Base-by-base conservation (phyloP, 1,140 invertebrate genomes). In the Drosophila watanabei region DNA sequence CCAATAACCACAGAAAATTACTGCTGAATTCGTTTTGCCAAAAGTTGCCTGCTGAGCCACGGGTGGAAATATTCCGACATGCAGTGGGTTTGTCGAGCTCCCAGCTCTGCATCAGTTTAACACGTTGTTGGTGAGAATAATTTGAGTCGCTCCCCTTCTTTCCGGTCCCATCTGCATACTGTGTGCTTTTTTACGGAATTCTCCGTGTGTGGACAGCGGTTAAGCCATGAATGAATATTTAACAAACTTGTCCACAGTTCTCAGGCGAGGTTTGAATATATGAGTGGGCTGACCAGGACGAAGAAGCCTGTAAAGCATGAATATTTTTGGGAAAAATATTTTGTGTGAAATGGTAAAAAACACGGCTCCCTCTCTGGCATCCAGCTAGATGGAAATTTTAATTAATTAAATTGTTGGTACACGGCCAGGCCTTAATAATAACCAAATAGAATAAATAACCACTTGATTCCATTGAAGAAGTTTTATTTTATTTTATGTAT, bases 181-280 rank as follows among this genome's bases (percentile, higher is more conserved):
- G 4, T n/a, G 45, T 60, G 32, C 30, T 24, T 37, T 28, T 64
- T 68, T 35, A 13, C 18, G 24, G 61, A 61, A 57, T 66, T 35
- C 57, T 28, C 52, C 28, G 59, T 46, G 52, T 30, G 72, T 82
- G 83, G 75, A 63, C 76, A 79, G 83, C 57, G 79, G 71, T 65
- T 60, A 63, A 83, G 70, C 71, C 75, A 82, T 78, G 70, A 79
- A 85, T 89, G 85, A 90, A 89, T 89, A 90, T 89, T 89, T 89
- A 90, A 90, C 78, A 63, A 85, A 82, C 75, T 76, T 90, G 79
- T 85, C 70, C 60, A 75, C 54, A 89, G 79, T 81, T 88, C 69
- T 78, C 62, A 68, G 78, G 65, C 54, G 57, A 39, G 61, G 54
- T 65, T 76, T 82, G 83, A 69, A 87, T 87, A 82, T 82, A 72